Conservation (phyloP, 2,113 vertebrate species). For the Mustelus asterias region DNA sequence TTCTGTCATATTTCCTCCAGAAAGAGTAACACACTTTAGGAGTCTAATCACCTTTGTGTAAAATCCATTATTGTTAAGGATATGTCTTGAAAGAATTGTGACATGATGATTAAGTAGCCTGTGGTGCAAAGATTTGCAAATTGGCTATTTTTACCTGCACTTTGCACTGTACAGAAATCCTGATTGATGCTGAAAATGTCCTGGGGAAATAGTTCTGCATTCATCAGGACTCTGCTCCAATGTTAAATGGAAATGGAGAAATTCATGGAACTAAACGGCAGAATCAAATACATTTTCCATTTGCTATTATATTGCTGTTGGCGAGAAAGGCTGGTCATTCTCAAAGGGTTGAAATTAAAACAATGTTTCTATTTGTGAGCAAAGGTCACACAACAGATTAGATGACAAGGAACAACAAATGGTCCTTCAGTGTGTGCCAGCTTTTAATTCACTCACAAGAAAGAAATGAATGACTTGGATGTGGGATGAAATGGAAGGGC, state of each 20-base stretch:
- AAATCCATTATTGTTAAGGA: constrained; percentile 17
- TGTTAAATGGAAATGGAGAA: background rate
- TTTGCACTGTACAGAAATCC: background rate
- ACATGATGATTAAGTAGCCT: constrained; percentile 19
- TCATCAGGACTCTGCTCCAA: background rate
- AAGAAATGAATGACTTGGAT: background rate
- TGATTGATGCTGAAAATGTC: constrained; percentile 8
- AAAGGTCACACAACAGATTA: background rate
- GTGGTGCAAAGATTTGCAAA: constrained; percentile 23
- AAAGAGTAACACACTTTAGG: background rate
- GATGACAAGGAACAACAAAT: background rate
- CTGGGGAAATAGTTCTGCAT: background rate
- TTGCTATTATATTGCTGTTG: background rate
- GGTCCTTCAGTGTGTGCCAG: background rate
- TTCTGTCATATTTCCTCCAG: background rate
- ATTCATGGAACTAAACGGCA: background rate
- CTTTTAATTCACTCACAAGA: background rate
- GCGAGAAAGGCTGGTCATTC: background rate
- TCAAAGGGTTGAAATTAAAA: background rate
- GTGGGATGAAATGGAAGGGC: background rate
- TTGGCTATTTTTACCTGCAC: constrained; percentile 18
- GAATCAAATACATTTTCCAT: background rate
- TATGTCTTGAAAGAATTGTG: constrained; percentile 19
- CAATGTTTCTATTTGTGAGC: background rate
- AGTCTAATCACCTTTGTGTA: constrained; percentile 24